A percentile compares a stretch with the other conserved stretches of the same genome.
Conservation (phyloP, 1,140 invertebrate genomes). For the Rhopalosiphum padi region DNA sequence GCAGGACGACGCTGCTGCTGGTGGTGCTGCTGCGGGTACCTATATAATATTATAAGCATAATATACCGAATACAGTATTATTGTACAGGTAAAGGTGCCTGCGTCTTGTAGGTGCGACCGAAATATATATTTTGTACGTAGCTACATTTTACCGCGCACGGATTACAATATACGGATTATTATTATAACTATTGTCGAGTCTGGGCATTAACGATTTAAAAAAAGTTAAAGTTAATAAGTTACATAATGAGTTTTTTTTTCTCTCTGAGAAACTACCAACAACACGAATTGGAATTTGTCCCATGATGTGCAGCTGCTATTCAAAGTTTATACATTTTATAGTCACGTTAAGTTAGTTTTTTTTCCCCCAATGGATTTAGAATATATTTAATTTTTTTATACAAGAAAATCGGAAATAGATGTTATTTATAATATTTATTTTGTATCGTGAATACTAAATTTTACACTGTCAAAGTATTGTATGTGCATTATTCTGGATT, state of each 20-base stretch:
- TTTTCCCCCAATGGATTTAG: not conserved
- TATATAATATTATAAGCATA: no score
- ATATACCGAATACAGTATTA: no score
- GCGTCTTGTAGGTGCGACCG: not conserved
- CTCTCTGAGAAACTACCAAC: no score
- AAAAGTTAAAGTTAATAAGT: no score
- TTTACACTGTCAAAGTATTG: not conserved
- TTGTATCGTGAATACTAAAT: not conserved
- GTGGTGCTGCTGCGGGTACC: not conserved
- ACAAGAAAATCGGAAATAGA: not conserved
- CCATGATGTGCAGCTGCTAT: no score
- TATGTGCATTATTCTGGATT: not conserved
- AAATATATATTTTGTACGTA: not conserved
- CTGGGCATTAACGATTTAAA: no score
- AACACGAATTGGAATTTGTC: no score
- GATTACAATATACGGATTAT: not conserved
- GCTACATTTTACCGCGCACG: not conserved
- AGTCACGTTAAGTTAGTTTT: not conserved
- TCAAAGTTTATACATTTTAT: no score
- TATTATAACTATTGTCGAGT: no score
- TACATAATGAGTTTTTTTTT: no score
- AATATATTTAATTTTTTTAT: not conserved
- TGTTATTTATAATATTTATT: no score
- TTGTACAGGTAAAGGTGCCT: no score
- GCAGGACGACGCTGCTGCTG: not conserved